Percentiles rank a stretch among this genome's conserved stretches.
Conservation (phyloP, 2,113 vertebrate species). For the Mionectes macconnelli region DNA sequence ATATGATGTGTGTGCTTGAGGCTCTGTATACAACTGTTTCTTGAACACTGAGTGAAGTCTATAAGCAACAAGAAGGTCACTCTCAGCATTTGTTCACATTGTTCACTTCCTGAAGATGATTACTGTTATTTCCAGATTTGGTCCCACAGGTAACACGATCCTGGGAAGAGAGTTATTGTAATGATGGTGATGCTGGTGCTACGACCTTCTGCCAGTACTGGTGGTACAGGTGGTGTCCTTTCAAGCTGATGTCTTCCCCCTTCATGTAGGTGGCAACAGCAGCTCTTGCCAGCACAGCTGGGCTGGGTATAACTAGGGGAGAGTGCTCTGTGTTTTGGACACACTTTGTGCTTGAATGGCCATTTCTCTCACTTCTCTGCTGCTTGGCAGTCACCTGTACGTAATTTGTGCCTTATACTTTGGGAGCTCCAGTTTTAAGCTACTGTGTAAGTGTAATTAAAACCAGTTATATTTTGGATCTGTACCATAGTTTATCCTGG, state of each 20-base stretch:
- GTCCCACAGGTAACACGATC: not conserved
- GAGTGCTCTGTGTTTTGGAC: not conserved
- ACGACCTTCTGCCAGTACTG: not conserved
- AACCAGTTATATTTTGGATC: slow-evolving; percentile 5
- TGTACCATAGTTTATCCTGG: slow-evolving; percentile 36
- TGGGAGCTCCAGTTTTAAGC: not conserved
- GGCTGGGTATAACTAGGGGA: not conserved
- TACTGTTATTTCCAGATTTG: not conserved
- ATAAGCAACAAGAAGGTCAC: not conserved
- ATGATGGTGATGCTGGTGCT: not conserved
- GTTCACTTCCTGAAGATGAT: not conserved
- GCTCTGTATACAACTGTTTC: not conserved
- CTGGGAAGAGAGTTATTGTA: not conserved
- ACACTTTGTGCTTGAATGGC: not conserved
- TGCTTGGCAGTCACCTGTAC: not conserved
- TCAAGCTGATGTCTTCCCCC: not conserved
- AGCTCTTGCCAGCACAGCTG: not conserved
- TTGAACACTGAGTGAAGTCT: not conserved
- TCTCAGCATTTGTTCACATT: not conserved
- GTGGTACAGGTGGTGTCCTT: not conserved
- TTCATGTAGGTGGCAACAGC: not conserved
- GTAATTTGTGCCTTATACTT: not conserved
- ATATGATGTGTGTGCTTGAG: not conserved
- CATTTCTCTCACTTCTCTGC: not conserved
- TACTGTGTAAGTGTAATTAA: not conserved